A percentile compares a stretch with the other conserved stretches of the same genome.
Conservation (phyloP, 2,113 vertebrate species). For the Apus apus region DNA sequence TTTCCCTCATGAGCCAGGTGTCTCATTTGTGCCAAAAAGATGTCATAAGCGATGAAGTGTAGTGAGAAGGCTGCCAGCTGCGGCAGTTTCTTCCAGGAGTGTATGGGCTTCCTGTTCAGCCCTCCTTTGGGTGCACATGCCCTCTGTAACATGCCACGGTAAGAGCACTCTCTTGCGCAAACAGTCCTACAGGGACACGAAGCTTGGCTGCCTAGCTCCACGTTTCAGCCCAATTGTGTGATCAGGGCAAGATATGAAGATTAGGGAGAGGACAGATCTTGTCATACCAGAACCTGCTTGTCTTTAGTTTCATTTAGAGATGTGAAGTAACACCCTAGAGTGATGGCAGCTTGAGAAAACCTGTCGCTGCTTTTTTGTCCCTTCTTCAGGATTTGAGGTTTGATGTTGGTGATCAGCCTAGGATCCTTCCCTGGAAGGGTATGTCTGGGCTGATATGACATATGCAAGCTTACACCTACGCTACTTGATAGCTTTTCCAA, state of each 20-base stretch:
- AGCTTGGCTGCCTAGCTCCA: neutral
- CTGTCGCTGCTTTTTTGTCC: neutral
- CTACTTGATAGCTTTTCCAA: neutral
- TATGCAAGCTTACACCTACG: too few species aligned
- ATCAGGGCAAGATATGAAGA: neutral
- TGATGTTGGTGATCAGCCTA: neutral
- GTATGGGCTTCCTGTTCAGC: rapidly evolving
- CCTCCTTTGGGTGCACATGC: neutral
- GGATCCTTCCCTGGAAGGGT: neutral
- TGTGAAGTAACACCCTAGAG: neutral
- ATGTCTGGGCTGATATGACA: neutral
- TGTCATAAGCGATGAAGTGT: neutral
- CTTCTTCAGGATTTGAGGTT: neutral
- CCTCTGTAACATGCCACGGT: rapidly evolving
- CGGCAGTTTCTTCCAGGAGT: too few species aligned
- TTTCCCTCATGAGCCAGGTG: neutral
- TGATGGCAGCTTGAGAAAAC: neutral
- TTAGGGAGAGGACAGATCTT: neutral
- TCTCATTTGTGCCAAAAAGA: neutral
- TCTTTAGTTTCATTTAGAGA: neutral
- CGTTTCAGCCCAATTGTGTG: neutral
- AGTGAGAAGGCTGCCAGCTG: neutral
- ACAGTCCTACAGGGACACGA: too few species aligned
- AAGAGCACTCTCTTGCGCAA: too few species aligned
- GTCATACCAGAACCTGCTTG: neutral